Evolutionary conservation across 1,140 invertebrate species (phyloP), one percentile per base, ranked within the genome.

Genomic region (Camponotus pennsylvanicus): DNA sequence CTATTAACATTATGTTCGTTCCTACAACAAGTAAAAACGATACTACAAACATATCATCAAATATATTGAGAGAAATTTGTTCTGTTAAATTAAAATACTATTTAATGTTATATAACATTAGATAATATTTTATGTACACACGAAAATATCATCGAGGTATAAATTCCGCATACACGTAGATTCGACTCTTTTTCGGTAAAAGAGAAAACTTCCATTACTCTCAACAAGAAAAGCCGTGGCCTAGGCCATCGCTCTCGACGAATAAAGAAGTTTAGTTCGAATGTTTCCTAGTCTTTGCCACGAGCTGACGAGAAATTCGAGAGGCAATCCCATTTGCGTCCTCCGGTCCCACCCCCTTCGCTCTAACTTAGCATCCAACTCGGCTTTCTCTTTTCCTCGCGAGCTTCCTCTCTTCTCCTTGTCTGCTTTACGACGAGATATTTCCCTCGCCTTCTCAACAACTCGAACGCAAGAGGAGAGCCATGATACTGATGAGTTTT

Each of bases 321-420:
- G 90, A 92, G 69, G 88, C 91, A 92, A 93, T 93, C 89, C 90
- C 89, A 93, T 93, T 93, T 93, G 89, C 90, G 87, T 90, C 88
- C 87, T 79, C 64, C 77, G 66, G 32, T 70, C 34, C 21, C 34
- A 40, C 18, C 42, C 21, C 37, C 42, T 34, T 57, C n/a, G 42
- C 45, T 78, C 61, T 21, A 55, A 66, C 61, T 78, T 78, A 80
- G 78, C 78, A 80, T 80, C 49, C 55, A 83, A 32, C 69, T n/a
- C 27, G 55, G 40, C 57, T 21, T 88, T 59, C n/a, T 75, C 67
- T 75, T 61, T 42, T 63, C 57, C 69, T 63, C 73, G 32, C 64
- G 61, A 52, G 49, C 49, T 52, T 18, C 49, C 4, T 52, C 49
- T 52, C 18, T 37, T 2, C 9, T 15, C n/a, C 59, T 75, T 49